These are phyloP conservation scores for Channa argus DNA, from an alignment of 2,113 vertebrate species.

Conservation along the genomic window DNA sequence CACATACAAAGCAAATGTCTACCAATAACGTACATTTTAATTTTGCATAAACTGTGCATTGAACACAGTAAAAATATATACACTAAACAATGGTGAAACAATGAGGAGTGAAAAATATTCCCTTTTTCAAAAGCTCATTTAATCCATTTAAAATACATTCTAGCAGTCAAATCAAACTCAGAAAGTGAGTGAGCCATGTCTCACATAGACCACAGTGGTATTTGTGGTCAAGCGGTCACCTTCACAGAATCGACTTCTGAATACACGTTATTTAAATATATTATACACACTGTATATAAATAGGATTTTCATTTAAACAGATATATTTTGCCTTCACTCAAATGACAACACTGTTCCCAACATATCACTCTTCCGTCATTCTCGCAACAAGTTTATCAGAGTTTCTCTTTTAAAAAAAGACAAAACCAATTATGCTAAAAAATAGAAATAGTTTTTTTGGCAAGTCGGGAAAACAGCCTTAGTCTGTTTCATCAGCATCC, in stretches of 20 bases:
- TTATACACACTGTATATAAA: constrained; percentile 71
- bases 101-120: constrained; percentile 50
- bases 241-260: constrained; percentile 26
- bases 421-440: constrained; percentile 46
- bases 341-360: constrained; percentile 47
- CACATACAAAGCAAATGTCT: constrained; percentile 45
- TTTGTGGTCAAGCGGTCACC: too few relatives aligned
- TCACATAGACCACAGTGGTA: too few relatives aligned
- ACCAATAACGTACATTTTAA: constrained; percentile 29
- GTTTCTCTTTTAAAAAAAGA: constrained; percentile 37
- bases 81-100: constrained; percentile 40
- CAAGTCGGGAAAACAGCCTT: constrained; percentile 63
- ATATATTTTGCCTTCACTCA: constrained; percentile 45
- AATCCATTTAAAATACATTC: constrained; percentile 58
- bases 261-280: constrained; percentile 68
- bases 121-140: constrained; percentile 61
- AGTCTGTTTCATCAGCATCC: constrained; percentile 35
- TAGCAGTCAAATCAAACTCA: constrained; percentile 65
- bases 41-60: constrained; percentile 42
- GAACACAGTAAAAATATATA: constrained; percentile 29
- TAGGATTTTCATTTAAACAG: constrained; percentile 56
- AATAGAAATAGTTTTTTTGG: constrained; percentile 34
- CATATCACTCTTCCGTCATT: constrained; percentile 66
- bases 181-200: too few relatives aligned
- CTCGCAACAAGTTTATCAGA: constrained; percentile 48